Evolutionary conservation across 2,113 vertebrate genomes (phyloP), one percentile per base, ranked within the genome.

Genomic region (Odontesthes bonariensis): DNA sequence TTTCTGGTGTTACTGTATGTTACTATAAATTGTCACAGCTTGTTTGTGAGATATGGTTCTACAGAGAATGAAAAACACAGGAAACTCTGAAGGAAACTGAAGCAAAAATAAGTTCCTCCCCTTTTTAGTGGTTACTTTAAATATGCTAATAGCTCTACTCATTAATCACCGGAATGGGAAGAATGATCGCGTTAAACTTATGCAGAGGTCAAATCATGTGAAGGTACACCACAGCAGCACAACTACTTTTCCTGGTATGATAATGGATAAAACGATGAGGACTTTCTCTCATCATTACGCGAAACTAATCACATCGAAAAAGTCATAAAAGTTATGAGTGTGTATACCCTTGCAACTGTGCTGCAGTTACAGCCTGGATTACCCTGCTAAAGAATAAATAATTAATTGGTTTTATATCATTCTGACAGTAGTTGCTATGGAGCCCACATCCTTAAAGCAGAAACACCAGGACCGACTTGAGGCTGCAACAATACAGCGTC

Each of bases 391-490:
- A 77, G 66, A 73, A 86, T 91, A 54, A 91, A 93, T 93, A 59
- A 89, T 93, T 86, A 82, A 91, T 74, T 4, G 55, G 67, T 84
- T 70, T 75, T 60, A 79, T 76, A 81, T 57, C 33, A 44, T 83
- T 81, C 71, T 77, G 75, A 70, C 64, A 67, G 69, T 67, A 20
- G 90, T 88, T 91, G 87, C 86, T 82, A 88, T 73, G 78, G 78
- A 76, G 73, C 58, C 64, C 14, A 69, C 22, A 42, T 75, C 47
- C 84, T 56, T 73, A 58, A 22, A 23, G 63, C 64, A 53, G 56
- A 49, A 58, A 77, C 83, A 57, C 8, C 16, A 31, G 42, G 56
- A 35, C 32, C 64, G 33, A 66, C 33, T 23, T 1, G 1, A 69
- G 27, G 54, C 64, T 31, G 54, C 46, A 67, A 16, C 20, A 32